These are phyloP conservation scores for Iguana delicatissima DNA, from an alignment of 2,797 vertebrate species.

Conservation along the genomic window DNA sequence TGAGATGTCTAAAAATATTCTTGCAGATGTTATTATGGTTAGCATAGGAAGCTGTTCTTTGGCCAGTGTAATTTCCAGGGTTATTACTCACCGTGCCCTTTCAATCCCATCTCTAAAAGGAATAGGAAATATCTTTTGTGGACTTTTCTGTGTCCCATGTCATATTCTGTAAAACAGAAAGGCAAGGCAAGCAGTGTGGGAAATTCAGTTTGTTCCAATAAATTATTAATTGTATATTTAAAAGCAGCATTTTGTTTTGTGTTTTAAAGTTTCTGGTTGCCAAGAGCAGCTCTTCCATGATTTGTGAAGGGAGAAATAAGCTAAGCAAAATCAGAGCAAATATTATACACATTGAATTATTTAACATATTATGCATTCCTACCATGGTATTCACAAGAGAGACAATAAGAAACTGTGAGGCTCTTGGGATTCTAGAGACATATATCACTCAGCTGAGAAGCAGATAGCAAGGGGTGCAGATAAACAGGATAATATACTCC, in stretches of 20 bases:
- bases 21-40: not conserved
- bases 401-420: conserved; percentile 11
- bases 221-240: conserved; percentile 52
- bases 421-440: not conserved
- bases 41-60: not conserved
- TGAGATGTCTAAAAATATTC: not conserved
- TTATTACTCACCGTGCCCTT: conserved; percentile 35
- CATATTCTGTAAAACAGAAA: not conserved
- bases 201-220: conserved; percentile 23
- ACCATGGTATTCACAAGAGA: conserved; percentile 23
- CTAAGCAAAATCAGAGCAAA: conserved; percentile 32
- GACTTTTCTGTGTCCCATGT: not conserved
- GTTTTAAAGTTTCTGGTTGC: conserved; percentile 10
- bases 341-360: conserved; percentile 12
- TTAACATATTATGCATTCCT: conserved; percentile 8
- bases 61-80: conserved; percentile 26
- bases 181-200: conserved; percentile 1
- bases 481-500: accelerated
- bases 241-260: conserved; percentile 19
- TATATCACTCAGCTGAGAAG: not conserved
- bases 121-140: not conserved
- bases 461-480: not conserved
- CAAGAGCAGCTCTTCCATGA: conserved; percentile 14
- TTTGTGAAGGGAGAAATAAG: conserved; percentile 28
- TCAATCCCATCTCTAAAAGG: not conserved